Evolutionary conservation across 2,888 invertebrate species (phyloP), one percentile per base, ranked within the genome.

Genomic region (Drosophila meridiana): DNA sequence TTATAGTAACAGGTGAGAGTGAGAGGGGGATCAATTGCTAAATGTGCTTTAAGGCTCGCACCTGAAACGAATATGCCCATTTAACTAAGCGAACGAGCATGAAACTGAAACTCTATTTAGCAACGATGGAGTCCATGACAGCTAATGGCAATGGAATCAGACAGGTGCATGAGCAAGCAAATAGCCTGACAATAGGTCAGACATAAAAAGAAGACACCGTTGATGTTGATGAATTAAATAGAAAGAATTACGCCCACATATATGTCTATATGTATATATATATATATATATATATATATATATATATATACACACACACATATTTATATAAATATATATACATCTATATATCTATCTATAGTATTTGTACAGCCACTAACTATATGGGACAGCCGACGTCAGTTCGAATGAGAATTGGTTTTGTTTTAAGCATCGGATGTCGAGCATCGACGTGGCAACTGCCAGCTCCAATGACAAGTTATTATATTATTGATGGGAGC

Each of bases 391-490:
- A 52, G 52, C 34, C 34, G 20, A 6, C 6, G 52, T 52, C 34
- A 36, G 34, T 7, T 36, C 20, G 34, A n/a, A 52, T 36, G 34
- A 20, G 36, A 52, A 36, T 36, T 26, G 52, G 11, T 52, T 52
- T 34, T 34, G 20, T n/a, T 48, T 14, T 32, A 48, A 4, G n/a
- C 30, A 48, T 4, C 8, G 14, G 6, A 1, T 28, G 38, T 40
- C 4, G 20, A 43, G 20, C 43, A 2, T 9, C 4, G 20, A 43
- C 11, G 8, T 8, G 50, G 32, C 32, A 32, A 1, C 32, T 52
- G 52, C 13, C 34, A 20, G 34, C 4, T 52, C 34, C 34, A 52
- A 52, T 52, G 20, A 52, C 34, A 52, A 13, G 34, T 52, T 52
- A 36, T 52, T 52, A 50, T 32, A 36, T 52, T 52, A 36, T 52